These are phyloP conservation scores for Zosterops borbonicus DNA, from an alignment of 2,113 vertebrate species.

Conservation along the genomic window DNA sequence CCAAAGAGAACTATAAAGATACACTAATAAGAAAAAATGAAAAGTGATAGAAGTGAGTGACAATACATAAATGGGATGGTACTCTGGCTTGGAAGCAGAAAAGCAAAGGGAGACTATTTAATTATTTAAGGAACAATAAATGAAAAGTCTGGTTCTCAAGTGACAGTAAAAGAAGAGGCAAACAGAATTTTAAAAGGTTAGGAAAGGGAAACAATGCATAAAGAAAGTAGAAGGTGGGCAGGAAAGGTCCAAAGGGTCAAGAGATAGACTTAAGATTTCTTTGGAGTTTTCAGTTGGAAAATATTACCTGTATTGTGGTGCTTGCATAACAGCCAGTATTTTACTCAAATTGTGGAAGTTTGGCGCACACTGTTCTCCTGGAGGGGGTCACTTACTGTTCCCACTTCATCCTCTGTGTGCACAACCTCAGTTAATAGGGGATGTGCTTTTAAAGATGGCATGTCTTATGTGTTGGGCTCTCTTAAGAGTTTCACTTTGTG, in stretches of 20 bases:
- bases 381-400: neutral
- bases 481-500: neutral
- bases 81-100: neutral
- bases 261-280: neutral
- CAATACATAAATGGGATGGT: neutral
- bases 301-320: neutral
- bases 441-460: neutral
- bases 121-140: constrained; percentile 47
- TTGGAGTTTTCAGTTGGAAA: neutral
- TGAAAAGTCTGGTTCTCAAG: neutral
- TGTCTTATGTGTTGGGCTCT: neutral
- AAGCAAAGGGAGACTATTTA: constrained; percentile 19
- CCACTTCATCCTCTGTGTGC: neutral
- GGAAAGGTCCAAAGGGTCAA: neutral
- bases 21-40: neutral
- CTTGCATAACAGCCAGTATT: neutral
- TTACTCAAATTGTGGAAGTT: neutral
- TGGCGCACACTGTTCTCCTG: neutral
- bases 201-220: neutral
- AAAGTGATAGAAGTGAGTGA: neutral
- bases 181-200: neutral
- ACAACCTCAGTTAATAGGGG: neutral
- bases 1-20: neutral
- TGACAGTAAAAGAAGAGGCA: neutral
- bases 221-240: neutral